Base-by-base conservation (phyloP, 2,888 invertebrate species). In the Physocephala rufipes region DNA sequence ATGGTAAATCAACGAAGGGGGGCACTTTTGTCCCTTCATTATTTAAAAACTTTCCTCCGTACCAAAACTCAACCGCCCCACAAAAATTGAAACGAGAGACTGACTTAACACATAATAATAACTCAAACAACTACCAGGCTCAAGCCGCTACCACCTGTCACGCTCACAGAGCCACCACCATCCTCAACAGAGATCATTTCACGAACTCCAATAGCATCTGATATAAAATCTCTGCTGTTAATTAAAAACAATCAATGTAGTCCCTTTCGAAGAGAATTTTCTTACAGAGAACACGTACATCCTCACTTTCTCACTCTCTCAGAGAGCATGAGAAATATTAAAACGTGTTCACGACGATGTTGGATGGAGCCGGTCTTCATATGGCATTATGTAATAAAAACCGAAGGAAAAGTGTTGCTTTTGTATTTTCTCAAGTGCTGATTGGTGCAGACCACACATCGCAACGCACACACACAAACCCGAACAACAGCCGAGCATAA, bases 391-490 rank as follows among this genome's bases (percentile, higher is more conserved):
- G 43, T 36, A n/a, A 24, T 30, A 53, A 53, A 19, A 30, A 36
- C 16, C 53, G 55, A 13, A 24, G 21, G 24, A 19, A 21, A 28
- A n/a, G 16, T 30, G 51, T 68, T 62, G 68, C 68, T 68, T 45
- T 53, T 73, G 73, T 77, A 72, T 75, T 76, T 73, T 68, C 73
- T 65, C 59, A 75, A 74, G 71, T 73, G 71, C 76, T 78, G 80
- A 80, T 80, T 80, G 80, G 80, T 77, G 80, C 79, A 80, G 58
- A 43, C 16, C 30, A 68, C 45, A 68, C 68, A 21, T 5, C 13
- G 21, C 13, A 26, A 59, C 26, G 16, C n/a, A 24, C 5, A 59
- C 3, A 19, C 67, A 45, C 49, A 49, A 28, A 51, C 36, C 26
- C 19, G 45, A 12, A 43, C 43, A 24, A 15, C 49, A 12, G 12